Evolutionary conservation across 2,113 vertebrate species (phyloP).

Genomic region (Hippotragus niger): DNA sequence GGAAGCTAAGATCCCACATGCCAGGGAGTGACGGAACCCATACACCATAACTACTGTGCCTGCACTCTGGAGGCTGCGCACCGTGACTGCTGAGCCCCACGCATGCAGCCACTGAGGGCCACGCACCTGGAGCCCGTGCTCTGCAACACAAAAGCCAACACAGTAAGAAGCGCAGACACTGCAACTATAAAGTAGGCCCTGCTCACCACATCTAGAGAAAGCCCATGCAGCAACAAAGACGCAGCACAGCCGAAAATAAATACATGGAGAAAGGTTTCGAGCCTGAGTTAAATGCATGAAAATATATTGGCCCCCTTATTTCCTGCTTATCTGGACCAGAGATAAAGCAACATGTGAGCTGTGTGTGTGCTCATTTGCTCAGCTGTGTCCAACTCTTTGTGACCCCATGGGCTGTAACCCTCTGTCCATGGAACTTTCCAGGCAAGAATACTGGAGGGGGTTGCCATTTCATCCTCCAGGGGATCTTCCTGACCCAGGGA

Average conservation of each 20-base stretch:
- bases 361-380: neutral
- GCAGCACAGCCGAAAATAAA: neutral
- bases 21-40: neutral
- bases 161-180: fast-evolving
- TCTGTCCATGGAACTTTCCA: neutral
- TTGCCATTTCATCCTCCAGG: neutral
- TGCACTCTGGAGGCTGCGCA: neutral
- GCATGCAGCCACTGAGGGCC: neutral
- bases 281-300: neutral
- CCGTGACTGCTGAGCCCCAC: neutral
- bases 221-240: neutral
- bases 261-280: no score
- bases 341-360: neutral
- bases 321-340: neutral
- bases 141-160: neutral
- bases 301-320: neutral
- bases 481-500: neutral
- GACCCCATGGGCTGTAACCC: neutral
- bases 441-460: neutral
- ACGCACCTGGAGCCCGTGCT: neutral
- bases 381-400: neutral
- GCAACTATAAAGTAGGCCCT: neutral
- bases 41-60: neutral
- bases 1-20: neutral
- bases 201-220: neutral